phyloP scores from a whole-genome alignment of 92 coral and sea anemone genomes.

The Pocillopora grandis region DNA sequence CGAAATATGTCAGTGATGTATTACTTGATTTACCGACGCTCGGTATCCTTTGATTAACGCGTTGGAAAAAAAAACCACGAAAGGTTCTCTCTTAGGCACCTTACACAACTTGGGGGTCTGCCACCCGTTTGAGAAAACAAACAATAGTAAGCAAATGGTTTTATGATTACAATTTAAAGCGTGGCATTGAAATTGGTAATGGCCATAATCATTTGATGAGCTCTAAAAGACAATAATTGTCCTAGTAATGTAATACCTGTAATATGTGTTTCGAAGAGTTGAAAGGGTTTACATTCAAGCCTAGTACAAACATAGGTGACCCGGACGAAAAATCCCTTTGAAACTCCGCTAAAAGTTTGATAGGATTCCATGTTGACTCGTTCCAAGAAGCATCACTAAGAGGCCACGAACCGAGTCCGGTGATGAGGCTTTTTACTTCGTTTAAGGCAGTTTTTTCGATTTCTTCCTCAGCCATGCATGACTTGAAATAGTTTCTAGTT shows the following conservation, averaged over 20 bases:
- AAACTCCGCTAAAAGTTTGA: conserved; percentile 36
- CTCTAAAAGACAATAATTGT: neutral
- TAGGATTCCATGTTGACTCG: conserved; percentile 64
- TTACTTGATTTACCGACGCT: neutral
- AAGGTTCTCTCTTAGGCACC: neutral
- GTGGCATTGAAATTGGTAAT: neutral
- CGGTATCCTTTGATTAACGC: neutral
- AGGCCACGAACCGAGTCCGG: conserved; percentile 81
- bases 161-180: neutral
- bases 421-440: conserved; percentile 56
- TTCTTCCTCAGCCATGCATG: conserved; percentile 68
- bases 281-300: conserved; percentile 39
- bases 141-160: neutral
- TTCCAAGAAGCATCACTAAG: conserved; percentile 61
- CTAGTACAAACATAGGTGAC: conserved; percentile 49
- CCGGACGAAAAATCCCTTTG: conserved; percentile 46
- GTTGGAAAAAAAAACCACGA: neutral
- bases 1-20: neutral
- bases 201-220: neutral
- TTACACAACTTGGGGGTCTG: neutral
- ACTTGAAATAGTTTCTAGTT: conserved; percentile 69
- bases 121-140: neutral
- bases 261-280: conserved; percentile 64
- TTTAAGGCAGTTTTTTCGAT: conserved; percentile 43
- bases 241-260: conserved; percentile 48